Percentiles rank a stretch among this genome's conserved stretches.
phyloP scores from a whole-genome alignment of 2,888 invertebrate genomes.

The Synanthedon formicaeformis region DNA sequence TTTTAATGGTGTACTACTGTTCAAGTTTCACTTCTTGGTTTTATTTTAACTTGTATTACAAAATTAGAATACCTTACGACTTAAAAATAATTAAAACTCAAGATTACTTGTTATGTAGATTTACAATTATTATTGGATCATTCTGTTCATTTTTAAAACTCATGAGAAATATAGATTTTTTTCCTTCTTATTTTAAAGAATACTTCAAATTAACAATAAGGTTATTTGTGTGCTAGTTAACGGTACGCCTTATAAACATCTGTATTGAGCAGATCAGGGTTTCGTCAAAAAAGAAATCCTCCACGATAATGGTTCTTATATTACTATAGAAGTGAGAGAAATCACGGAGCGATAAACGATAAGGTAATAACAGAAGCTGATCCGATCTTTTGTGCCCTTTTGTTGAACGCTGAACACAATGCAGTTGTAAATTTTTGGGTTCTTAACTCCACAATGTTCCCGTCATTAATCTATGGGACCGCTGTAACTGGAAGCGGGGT shows the following conservation, averaged over 20 bases:
- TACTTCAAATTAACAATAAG: conserved; percentile 24
- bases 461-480: conserved; percentile 64
- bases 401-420: conserved; percentile 51
- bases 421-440: conserved; percentile 69
- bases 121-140: no score
- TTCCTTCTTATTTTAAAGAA: conserved; percentile 13
- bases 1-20: conserved; percentile 37
- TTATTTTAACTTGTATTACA: conserved; percentile 3
- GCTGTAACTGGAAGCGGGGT: conserved; percentile 63
- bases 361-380: conserved; percentile 67
- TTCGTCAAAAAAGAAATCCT: conserved; percentile 32
- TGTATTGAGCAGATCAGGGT: conserved; percentile 33
- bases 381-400: conserved; percentile 60
- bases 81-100: no score
- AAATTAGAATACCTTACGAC: conserved; percentile 3
- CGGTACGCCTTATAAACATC: conserved; percentile 61
- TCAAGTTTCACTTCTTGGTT: conserved; percentile 27
- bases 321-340: conserved; percentile 62
- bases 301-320: conserved; percentile 51
- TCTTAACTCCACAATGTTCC: conserved; percentile 66
- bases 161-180: no score
- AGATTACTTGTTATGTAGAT: no score
- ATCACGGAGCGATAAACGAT: conserved; percentile 56
- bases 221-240: conserved; percentile 48
- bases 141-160: no score